Conservation (phyloP, 2,113 vertebrate genomes). For the Stegostoma tigrinum region DNA sequence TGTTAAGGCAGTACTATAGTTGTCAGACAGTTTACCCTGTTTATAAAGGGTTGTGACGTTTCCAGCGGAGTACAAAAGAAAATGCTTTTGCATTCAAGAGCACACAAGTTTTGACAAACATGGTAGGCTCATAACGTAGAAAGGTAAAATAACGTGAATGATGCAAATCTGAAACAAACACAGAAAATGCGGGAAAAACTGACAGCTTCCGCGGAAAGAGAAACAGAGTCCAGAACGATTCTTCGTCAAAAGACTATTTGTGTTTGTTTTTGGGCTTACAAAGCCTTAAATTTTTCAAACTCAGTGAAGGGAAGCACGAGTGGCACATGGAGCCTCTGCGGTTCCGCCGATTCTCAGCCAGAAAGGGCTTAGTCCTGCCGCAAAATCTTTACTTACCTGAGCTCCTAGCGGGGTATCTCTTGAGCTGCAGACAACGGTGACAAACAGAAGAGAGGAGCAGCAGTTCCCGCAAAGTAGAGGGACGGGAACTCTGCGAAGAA, state of each 20-base stretch:
- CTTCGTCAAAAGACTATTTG: too few relatives aligned
- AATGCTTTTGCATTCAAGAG: not conserved
- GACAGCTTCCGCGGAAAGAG: too few relatives aligned
- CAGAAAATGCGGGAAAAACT: too few relatives aligned
- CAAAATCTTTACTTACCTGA: conserved; percentile 1
- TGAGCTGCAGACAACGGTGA: conserved; percentile 42
- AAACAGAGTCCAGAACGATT: too few relatives aligned
- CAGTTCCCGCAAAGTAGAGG: conserved; percentile 31
- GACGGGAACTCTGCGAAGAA: conserved; percentile 44
- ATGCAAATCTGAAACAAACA: too few relatives aligned
- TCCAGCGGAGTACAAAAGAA: not conserved
- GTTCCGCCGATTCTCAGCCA: not conserved
- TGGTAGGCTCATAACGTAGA: too few relatives aligned
- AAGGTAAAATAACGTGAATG: too few relatives aligned
- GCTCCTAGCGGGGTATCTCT: conserved; percentile 40
- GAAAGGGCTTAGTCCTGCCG: too few relatives aligned
- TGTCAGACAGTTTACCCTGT: not conserved
- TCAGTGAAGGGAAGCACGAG: not conserved
- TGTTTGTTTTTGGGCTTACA: too few relatives aligned
- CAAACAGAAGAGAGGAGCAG: conserved; percentile 42
- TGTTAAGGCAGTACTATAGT: not conserved
- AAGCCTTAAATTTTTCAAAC: too few relatives aligned
- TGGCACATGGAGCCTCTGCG: not conserved
- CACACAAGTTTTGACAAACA: not conserved
- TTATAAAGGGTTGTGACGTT: not conserved